Evolutionary conservation across 2,888 invertebrate species (phyloP).

Genomic region (Homarus gammarus): DNA sequence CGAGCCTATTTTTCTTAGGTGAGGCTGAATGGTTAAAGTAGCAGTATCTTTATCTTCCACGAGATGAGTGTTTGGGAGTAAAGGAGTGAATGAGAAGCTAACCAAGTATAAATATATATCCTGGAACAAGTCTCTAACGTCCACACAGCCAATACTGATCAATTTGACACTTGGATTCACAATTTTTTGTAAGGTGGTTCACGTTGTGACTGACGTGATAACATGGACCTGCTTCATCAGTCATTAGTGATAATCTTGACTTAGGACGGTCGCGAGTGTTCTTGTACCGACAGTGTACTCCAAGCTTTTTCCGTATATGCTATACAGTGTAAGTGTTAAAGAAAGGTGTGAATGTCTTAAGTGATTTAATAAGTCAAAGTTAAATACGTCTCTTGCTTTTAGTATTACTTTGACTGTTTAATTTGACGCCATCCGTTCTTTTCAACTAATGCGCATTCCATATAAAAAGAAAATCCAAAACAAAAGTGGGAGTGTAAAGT

Average conservation of each 20-base stretch:
- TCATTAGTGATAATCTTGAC: slow-evolving; percentile 22
- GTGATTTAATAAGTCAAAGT: slow-evolving; percentile 35
- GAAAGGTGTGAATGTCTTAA: slow-evolving; percentile 30
- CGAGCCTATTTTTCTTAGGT: slow-evolving; percentile 56
- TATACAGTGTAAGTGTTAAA: slow-evolving; percentile 40
- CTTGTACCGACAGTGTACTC: slow-evolving; percentile 34
- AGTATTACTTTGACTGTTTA: slow-evolving; percentile 22
- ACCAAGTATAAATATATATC: slow-evolving; percentile 18
- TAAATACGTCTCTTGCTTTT: slow-evolving; percentile 30
- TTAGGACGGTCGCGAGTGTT: slow-evolving; percentile 25
- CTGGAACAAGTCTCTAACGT: slow-evolving; percentile 32
- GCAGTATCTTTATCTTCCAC: slow-evolving; percentile 48
- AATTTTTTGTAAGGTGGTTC: slow-evolving; percentile 23
- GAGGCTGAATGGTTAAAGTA: slow-evolving; percentile 42
- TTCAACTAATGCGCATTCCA: slow-evolving; percentile 40
- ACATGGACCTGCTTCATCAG: slow-evolving; percentile 9
- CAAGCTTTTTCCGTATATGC: slow-evolving; percentile 40
- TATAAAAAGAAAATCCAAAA: slow-evolving; percentile 15
- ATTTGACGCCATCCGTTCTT: slow-evolving; percentile 35
- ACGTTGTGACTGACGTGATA: slow-evolving; percentile 16
- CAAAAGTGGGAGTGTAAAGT: slow-evolving; percentile 12
- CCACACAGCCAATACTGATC: slow-evolving; percentile 35
- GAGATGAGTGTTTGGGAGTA: slow-evolving; percentile 45
- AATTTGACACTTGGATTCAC: slow-evolving; percentile 25
- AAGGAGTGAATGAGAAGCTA: slow-evolving; percentile 45